phyloP scores from a whole-genome alignment of 1,140 invertebrate genomes.

The Ylistrum balloti region DNA sequence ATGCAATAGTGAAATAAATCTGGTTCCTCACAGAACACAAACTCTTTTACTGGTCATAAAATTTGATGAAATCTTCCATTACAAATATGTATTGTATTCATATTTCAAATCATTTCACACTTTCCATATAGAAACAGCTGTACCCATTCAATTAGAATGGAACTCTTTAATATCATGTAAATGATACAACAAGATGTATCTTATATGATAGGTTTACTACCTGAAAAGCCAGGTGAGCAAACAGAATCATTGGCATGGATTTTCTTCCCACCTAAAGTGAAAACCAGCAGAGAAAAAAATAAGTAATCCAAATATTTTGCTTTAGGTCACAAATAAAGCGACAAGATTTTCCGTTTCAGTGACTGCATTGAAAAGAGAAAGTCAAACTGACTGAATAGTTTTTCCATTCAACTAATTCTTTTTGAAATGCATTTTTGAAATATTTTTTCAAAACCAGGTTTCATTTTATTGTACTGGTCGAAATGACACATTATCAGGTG shows the following conservation, averaged over 20 bases:
- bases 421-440: slow-evolving; percentile 20
- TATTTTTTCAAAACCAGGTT: background rate
- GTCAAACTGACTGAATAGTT: background rate
- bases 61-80: background rate
- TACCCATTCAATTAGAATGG: background rate
- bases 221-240: slow-evolving; percentile 32
- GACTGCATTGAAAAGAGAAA: background rate
- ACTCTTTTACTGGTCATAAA: background rate
- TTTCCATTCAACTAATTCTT: background rate
- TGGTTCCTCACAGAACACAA: background rate
- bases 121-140: background rate
- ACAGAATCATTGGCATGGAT: slow-evolving; percentile 34
- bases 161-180: background rate
- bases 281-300: background rate
- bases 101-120: background rate
- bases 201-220: background rate
- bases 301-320: slow-evolving; percentile 31
- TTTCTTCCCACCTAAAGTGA: background rate
- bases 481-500: slow-evolving; percentile 34
- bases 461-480: background rate
- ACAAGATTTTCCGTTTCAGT: slow-evolving; percentile 5
- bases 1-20: slow-evolving; percentile 20
- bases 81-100: background rate
- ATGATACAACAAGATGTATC: background rate
- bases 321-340: background rate